Conservation (phyloP, 2,113 vertebrate species). For the Microcebus jonahi region DNA sequence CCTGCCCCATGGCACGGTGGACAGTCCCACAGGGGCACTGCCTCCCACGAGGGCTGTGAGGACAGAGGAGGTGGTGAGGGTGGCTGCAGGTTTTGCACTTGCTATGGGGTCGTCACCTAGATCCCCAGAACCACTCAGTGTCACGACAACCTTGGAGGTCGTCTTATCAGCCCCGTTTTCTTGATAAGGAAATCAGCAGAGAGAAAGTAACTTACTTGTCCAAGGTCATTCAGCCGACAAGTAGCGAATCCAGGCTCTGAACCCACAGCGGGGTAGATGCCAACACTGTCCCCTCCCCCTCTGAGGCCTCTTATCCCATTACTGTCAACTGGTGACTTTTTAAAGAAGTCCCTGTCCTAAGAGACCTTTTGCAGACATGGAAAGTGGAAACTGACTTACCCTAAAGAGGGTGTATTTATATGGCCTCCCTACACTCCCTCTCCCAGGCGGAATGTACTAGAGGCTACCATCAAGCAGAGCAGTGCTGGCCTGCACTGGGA, state of each 20-base stretch:
- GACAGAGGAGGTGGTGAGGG: neutral
- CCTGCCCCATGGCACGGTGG: fast-evolving
- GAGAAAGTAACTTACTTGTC: neutral
- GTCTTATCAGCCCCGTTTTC: neutral
- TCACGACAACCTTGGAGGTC: neutral
- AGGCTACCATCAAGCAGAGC: too few relatives aligned
- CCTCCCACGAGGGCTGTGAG: neutral
- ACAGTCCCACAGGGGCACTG: fast-evolving
- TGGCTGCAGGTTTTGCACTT: neutral
- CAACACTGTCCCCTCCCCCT: neutral
- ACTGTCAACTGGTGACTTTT: neutral
- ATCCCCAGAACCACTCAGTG: neutral
- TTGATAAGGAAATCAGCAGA: neutral
- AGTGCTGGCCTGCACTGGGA: neutral
- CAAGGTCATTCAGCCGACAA: neutral
- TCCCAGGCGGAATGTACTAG: neutral
- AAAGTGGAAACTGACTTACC: neutral
- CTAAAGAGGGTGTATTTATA: neutral
- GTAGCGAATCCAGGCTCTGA: neutral
- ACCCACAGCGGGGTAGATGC: neutral
- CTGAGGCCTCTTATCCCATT: neutral
- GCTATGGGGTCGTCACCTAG: too few relatives aligned
- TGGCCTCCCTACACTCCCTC: neutral
- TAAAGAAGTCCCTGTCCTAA: neutral
- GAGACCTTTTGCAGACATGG: neutral